Base-by-base conservation (phyloP, 1,140 invertebrate species). In the Drosophila nebulosa region DNA sequence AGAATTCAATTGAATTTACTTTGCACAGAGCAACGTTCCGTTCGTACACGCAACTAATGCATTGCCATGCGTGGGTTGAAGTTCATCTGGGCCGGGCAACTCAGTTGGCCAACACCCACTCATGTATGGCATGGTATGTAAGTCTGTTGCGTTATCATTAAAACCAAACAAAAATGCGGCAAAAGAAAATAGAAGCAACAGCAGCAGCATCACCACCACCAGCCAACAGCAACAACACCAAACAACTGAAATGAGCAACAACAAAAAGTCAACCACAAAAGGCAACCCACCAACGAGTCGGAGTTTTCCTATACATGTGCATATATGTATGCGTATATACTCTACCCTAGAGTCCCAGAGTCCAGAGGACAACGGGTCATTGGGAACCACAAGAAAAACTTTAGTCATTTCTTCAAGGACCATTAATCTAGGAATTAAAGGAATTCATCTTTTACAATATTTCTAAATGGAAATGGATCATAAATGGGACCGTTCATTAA, bases 1-100 rank as follows among this genome's bases (percentile, higher is more conserved):
- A 86, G 74, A 81, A 85, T 81, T 81, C 81, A 85, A 85, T 85
- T 85, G 83, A 88, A 88, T 85, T 85, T 85, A 81, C 78, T 85
- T 71, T 73, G 79, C 83, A 78, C 39, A 21, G 39, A 85, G 78
- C n/a, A n/a, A n/a, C n/a, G n/a, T n/a, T n/a, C 86, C 77, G 74
- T 56, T 42, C 66, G 64, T 61, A 68, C 36, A 18, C 52, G 51
- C 57, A 78, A 69, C 72, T 71, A 85, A 86, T 85, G 81, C 72
- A 75, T 69, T 64, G 73, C 46, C 73, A 60, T 60, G 58, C 24
- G 58, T 60, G 35, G 30, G 39, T 42, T 42, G 39, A 42, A n/a
- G 14, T 30, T 24, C 24, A 55, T 26, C 24, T 26, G 26, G n/a
- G 6, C 1, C 6, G 42, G 21, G 42, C 9, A 7, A 30, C 27